Base-by-base conservation (phyloP, 2,888 invertebrate genomes). In the Drosophila nigritarsus region DNA sequence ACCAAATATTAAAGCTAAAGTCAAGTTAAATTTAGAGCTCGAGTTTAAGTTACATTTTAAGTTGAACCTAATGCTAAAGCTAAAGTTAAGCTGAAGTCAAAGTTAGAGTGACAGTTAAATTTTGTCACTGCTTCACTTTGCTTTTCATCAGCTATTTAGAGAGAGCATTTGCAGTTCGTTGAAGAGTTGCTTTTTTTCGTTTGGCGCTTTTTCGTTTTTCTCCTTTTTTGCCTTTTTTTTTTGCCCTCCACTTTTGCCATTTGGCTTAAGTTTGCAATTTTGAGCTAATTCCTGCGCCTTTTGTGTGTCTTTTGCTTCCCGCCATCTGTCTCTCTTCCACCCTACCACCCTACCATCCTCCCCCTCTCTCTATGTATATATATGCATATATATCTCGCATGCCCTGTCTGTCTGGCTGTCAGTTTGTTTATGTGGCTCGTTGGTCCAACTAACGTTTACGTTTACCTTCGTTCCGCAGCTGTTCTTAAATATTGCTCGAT, bases 231-330 rank as follows among this genome's bases (percentile, higher is more conserved):
- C n/a, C 24, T 65, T 48, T 38, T 38, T 42, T 53, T 48, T 42
- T 59, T 59, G n/a, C 42, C 53, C 27, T 53, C 36, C 58, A 27
- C 50, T 56, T 67, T 63, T 63, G 38, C 55, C 67, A 65, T 73
- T 81, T 70, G 80, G 77, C 61, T 87, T 73, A 71, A 80, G 83
- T 78, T 88, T 73, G 88, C 85, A 85, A 89, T 87, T 89, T 85
- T 87, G 73, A 82, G 88, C 83, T 87, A 85, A 84, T 89, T 82
- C 89, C 83, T 77, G 74, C 38, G 80, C 74, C 77, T 76, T 69
- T 72, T 73, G 53, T 75, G 58, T 65, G 34, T 36, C 29, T 38
- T 45, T 30, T 38, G 27, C 55, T 63, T 29, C 32, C 20, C 40
- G 32, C 38, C 29, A n/a, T 15, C 30, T 32, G 18, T 13, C 34